Conservation (phyloP, 1,140 invertebrate genomes). For the Drosophila lowei region DNA sequence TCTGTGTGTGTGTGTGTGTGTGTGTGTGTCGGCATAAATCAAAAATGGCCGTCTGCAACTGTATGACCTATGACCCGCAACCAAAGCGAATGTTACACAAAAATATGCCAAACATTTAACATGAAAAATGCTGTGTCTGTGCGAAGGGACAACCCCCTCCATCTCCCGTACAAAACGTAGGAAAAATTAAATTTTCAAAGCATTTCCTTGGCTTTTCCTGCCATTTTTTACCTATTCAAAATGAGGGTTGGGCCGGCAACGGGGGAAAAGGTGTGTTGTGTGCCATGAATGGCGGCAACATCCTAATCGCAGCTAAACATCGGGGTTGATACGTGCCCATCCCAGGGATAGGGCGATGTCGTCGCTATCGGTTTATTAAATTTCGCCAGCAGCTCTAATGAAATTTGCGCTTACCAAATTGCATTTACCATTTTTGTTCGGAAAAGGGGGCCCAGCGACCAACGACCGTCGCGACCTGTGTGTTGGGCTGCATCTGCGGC, state of each 20-base stretch:
- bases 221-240: slow-evolving; percentile 22
- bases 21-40: slow-evolving; percentile 63
- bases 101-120: slow-evolving; percentile 75
- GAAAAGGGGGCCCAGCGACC: slow-evolving; percentile 23
- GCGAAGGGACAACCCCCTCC: neutral
- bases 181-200: slow-evolving; percentile 34
- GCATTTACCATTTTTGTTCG: slow-evolving; percentile 56
- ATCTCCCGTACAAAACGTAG: too few species aligned
- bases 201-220: slow-evolving; percentile 9
- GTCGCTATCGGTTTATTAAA: slow-evolving; percentile 70
- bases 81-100: slow-evolving; percentile 69
- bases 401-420: slow-evolving; percentile 78
- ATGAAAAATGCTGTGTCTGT: slow-evolving; percentile 38
- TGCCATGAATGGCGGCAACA: neutral
- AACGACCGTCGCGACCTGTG: slow-evolving; percentile 21
- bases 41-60: slow-evolving; percentile 62
- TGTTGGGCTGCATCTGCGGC: slow-evolving; percentile 39
- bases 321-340: slow-evolving; percentile 31
- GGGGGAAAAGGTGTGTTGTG: slow-evolving; percentile 8
- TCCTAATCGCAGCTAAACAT: slow-evolving; percentile 21
- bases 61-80: slow-evolving; percentile 45
- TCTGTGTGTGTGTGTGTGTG: slow-evolving; percentile 29
- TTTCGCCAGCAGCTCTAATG: slow-evolving; percentile 68
- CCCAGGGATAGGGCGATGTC: slow-evolving; percentile 13
- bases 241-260: slow-evolving; percentile 12